A percentile compares a stretch with the other conserved stretches of the same genome.
Conservation (phyloP, 2,888 invertebrate species). For the Dusona sp. region DNA sequence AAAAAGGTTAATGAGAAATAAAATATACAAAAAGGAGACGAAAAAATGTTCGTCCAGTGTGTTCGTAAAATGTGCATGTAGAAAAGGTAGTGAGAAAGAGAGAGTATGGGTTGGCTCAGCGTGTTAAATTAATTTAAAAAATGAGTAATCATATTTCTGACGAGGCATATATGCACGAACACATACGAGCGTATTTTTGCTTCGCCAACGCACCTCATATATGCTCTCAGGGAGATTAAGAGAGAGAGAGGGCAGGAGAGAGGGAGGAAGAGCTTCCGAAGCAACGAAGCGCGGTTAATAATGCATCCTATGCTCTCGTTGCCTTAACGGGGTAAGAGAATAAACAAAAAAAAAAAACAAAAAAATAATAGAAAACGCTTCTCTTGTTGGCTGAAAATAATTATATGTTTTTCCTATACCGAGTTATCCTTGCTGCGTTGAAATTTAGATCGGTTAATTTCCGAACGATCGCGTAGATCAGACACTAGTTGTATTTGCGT, state of each 20-base stretch:
- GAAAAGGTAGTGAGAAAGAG: constrained; percentile 1
- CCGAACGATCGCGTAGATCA: neutral
- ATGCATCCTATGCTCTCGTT: constrained; percentile 4
- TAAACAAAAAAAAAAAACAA: neutral
- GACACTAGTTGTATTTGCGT: neutral
- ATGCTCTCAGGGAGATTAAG: neutral
- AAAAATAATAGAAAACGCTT: neutral
- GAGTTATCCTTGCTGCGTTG: neutral
- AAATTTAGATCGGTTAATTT: neutral
- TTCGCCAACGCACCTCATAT: constrained; percentile 7
- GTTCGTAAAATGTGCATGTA: neutral
- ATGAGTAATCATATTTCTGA: constrained; percentile 60
- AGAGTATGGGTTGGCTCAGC: neutral
- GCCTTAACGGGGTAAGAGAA: neutral
- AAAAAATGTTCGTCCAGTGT: neutral
- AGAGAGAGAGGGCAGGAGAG: neutral
- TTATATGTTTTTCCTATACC: neutral
- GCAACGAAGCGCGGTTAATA: constrained; percentile 34
- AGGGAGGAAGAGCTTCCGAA: constrained; percentile 3
- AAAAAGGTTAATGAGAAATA: constrained; percentile 13
- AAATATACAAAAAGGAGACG: neutral
- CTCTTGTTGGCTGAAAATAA: constrained; percentile 1
- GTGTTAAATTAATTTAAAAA: constrained; percentile 60
- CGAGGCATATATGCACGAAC: neutral
- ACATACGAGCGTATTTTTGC: neutral